Base-by-base conservation (phyloP, 1,140 invertebrate species). In the Drosophila asahinai region DNA sequence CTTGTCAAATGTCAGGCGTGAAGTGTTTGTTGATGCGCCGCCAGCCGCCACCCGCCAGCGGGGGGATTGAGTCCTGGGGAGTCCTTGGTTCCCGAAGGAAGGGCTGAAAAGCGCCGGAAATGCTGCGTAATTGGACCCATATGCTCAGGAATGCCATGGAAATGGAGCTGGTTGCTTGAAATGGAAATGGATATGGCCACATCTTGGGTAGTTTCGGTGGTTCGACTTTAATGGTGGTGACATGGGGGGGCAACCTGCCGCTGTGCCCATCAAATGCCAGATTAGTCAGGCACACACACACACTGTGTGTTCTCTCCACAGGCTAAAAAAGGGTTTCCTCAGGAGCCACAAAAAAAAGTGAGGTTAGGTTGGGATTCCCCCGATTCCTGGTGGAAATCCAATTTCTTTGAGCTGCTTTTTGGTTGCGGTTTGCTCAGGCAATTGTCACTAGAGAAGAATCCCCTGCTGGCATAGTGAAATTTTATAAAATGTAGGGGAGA, bases 1-100 rank as follows among this genome's bases (percentile, higher is more conserved):
- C 84, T 84, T 89, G 84, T 90, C 82, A 91, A 91, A 86, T 90
- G 86, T 90, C 86, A 91, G 86, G 86, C 86, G 86, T 90, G 86
- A 90, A 91, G 86, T 90, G 86, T 90, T 90, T 90, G 86, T 86
- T 90, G 86, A 90, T 89, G 83, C 77, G 84, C 84, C 49, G 59
- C 51, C 75, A 62, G 42, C 51, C 42, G 42, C 52, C 42, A 51
- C 60, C 60, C 59, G 27, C 27, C 27, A 27, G 27, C 60, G 54
- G 62, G 57, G 59, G 61, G 57, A 38, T 55, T 38, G 33, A 22
- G 7, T 55, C 52, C 12, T 38, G 36, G n/a, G 63, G 38, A 43
- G 49, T 54, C 51, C 51, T 42, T 30, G 19, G 11, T 38, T 15
- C 43, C 27, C 40, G 14, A 6, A 40, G 22, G 45, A 51, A 57